Base-by-base conservation (phyloP, 2,797 vertebrate species). In the Pagetopsis macropterus region DNA sequence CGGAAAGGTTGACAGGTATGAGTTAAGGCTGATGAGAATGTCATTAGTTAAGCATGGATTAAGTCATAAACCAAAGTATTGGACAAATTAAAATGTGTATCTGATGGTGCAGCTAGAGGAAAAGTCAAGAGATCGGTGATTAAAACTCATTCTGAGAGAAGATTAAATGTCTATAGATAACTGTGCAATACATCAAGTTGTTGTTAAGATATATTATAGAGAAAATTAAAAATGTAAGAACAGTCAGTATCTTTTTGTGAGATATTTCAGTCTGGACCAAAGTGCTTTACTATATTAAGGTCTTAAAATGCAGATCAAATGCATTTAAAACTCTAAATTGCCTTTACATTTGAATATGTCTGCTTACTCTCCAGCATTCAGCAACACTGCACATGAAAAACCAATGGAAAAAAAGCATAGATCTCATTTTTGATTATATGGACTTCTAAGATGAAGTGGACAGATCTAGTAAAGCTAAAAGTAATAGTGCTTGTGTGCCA, bases 391-490 rank as follows among this genome's bases (percentile, higher is more conserved):
- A 23, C 44, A 48, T 45, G 17, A 52, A 50, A 57, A 21, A 46
- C 6, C 10, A 8, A 31, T 7, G 33, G 2, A 13, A 57, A 37
- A 59, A 19, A 21, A 46, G 41, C 40, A 63, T 21, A 10, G 8
- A 56, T 16, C 23, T 16, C 19, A 62, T 49, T 21, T 43, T 37
- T 50, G 9, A 40, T 59, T 50, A 56, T 65, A 23, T 79, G 55
- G 11, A 74, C 75, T 58, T 67, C 57, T 43, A 2, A 72, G 55
- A 73, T 72, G 68, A 66, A 75, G 69, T 58, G 64, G 64, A 82
- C 67, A n/a, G 50, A 75, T 75, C n/a, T 48, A 55, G 49, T 74
- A 64, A 81, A 54, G 48, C 31, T 48, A 52, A 83, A 72, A 56
- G 63, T 52, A 78, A 81, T 68, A 60, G 48, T 69, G 61, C 52